Conservation (phyloP, 1,140 invertebrate genomes). For the Sitodiplosis mosellana region DNA sequence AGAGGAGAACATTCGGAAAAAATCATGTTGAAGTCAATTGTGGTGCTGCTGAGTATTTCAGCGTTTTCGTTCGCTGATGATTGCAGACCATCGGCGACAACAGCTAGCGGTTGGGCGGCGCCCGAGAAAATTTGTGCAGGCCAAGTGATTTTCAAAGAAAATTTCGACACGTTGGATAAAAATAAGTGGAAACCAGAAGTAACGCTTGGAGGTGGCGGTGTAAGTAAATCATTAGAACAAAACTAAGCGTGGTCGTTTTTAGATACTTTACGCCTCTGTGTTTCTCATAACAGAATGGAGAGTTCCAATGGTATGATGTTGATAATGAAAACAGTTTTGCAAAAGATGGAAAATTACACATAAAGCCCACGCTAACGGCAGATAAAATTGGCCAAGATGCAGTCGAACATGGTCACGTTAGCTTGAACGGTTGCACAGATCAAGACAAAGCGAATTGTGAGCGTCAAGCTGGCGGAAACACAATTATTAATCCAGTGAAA, state of each 20-base stretch:
- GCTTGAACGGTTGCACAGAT: conserved; percentile 26
- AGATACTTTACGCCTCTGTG: too few relatives aligned
- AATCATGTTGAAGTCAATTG: too few relatives aligned
- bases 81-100: too few relatives aligned
- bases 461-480: conserved; percentile 23
- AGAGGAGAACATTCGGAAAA: too few relatives aligned
- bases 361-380: conserved; percentile 38
- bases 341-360: conserved; percentile 33
- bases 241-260: too few relatives aligned
- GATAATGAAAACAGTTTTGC: conserved; percentile 41
- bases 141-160: conserved; percentile 40
- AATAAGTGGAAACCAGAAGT: conserved; percentile 46
- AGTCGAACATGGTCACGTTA: conserved; percentile 22
- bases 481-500: conserved; percentile 37
- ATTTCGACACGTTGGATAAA: conserved; percentile 39
- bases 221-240: conserved; percentile 26
- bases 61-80: too few relatives aligned
- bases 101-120: background rate
- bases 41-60: too few relatives aligned
- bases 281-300: background rate
- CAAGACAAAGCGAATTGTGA: conserved; percentile 31
- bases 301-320: background rate
- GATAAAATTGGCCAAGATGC: conserved; percentile 35
- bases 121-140: conserved; percentile 24
- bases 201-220: conserved; percentile 42